Evolutionary conservation across 2,113 vertebrate species (phyloP).

Genomic region (Oncorhynchus kisutch): DNA sequence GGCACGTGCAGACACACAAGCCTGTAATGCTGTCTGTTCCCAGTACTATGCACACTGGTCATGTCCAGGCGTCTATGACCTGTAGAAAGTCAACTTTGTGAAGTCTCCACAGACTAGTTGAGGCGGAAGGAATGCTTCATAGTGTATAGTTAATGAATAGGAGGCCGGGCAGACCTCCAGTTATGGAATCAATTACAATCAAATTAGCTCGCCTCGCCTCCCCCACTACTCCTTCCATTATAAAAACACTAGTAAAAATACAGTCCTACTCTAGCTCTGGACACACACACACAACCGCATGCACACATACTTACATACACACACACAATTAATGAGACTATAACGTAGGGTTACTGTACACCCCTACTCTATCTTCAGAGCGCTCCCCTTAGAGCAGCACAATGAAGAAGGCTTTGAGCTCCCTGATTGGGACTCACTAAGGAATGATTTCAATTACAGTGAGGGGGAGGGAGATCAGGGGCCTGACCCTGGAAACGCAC

Average conservation of each 20-base stretch:
- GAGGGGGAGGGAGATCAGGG: too few species aligned
- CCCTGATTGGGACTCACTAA: too few species aligned
- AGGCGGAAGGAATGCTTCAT: too few species aligned
- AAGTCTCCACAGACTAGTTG: too few species aligned
- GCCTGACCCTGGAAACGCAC: too few species aligned
- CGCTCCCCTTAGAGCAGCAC: too few species aligned
- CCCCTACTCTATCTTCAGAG: too few species aligned
- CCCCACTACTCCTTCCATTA: neutral
- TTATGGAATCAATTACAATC: slow-evolving; percentile 37
- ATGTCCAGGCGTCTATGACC: too few species aligned
- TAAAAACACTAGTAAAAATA: neutral
- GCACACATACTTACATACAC: neutral
- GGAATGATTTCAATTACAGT: too few species aligned
- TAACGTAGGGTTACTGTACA: neutral
- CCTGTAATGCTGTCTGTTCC: neutral
- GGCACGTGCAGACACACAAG: neutral
- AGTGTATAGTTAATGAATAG: too few species aligned
- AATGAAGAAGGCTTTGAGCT: too few species aligned
- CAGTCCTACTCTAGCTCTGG: neutral
- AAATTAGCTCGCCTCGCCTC: slow-evolving; percentile 10
- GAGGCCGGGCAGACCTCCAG: neutral
- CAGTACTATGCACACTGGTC: neutral
- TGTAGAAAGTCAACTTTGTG: too few species aligned
- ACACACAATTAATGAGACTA: neutral
- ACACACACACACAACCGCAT: neutral